Conservation (phyloP, 2,113 vertebrate genomes). For the Edolisoma coerulescens region DNA sequence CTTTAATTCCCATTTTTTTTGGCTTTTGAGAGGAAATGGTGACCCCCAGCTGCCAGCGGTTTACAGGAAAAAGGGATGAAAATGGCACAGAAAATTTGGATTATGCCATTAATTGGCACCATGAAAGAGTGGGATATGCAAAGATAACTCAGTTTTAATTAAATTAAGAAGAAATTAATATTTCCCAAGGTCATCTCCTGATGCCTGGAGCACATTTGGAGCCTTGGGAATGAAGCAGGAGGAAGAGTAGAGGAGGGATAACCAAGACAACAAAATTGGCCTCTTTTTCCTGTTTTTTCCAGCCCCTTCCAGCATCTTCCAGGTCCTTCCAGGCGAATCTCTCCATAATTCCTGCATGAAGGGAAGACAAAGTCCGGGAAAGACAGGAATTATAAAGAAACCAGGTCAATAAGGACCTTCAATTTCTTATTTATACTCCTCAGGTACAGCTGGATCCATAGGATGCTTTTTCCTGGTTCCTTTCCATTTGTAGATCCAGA, state of each 20-base stretch:
- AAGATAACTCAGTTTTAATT: neutral
- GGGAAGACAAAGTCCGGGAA: neutral
- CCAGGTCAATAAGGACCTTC: neutral
- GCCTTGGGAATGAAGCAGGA: neutral
- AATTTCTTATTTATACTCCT: accelerated
- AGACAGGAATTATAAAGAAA: neutral
- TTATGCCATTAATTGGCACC: neutral
- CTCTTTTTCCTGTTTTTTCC: neutral
- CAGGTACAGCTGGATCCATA: accelerated
- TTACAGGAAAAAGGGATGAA: neutral
- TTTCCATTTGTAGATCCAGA: neutral
- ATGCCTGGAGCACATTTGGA: neutral
- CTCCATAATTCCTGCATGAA: neutral
- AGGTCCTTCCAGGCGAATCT: neutral
- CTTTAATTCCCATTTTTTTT: neutral
- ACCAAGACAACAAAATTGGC: neutral
- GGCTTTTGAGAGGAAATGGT: neutral
- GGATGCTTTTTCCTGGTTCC: accelerated
- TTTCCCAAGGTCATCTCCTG: neutral
- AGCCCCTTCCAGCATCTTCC: neutral
- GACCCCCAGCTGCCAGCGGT: neutral
- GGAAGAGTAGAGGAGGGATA: neutral
- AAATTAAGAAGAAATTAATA: neutral
- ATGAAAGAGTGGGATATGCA: neutral
- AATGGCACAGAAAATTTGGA: neutral